A percentile compares a stretch with the other conserved stretches of the same genome.
Evolutionary conservation across 2,888 invertebrate species (phyloP).

Genomic region (Panorpa germanica): DNA sequence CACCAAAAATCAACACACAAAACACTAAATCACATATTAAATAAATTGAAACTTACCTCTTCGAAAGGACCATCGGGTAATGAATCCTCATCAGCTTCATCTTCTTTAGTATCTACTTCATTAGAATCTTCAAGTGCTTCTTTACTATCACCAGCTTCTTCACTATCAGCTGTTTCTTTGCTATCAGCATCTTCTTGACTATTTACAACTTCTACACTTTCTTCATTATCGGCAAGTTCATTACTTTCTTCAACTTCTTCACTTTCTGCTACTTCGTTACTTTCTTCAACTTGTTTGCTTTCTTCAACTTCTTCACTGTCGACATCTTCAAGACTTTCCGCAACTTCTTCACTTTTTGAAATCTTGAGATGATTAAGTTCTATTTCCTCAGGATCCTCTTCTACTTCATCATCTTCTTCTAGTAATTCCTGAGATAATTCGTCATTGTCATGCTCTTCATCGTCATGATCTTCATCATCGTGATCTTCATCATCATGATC

Average conservation of each 20-base stretch:
- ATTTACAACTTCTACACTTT: slow-evolving; percentile 20
- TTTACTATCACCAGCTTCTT: slow-evolving; percentile 18
- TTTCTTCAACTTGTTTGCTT: slow-evolving; percentile 14
- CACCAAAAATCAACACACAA: slow-evolving; percentile 2
- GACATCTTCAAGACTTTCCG: slow-evolving; percentile 15
- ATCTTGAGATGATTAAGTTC: slow-evolving; percentile 17
- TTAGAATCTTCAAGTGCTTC: slow-evolving; percentile 16
- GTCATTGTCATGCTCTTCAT: slow-evolving; percentile 22
- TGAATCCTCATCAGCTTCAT: slow-evolving; percentile 17
- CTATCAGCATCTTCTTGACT: slow-evolving; percentile 18
- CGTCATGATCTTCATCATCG: slow-evolving; percentile 21
- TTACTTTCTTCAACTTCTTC: slow-evolving; percentile 21
- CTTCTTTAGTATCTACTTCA: slow-evolving; percentile 15
- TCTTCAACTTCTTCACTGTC: slow-evolving; percentile 17
- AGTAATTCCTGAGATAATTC: slow-evolving; percentile 17
- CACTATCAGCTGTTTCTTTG: slow-evolving; percentile 17
- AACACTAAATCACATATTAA: slow-evolving; percentile 8
- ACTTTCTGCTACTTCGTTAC: slow-evolving; percentile 19
- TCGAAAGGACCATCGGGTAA: slow-evolving; percentile 26
- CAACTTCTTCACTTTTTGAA: slow-evolving; percentile 5
- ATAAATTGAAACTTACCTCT: slow-evolving; percentile 22
- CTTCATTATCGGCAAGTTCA: slow-evolving; percentile 25
- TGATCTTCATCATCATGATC: slow-evolving; percentile 18
- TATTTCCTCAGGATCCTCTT: slow-evolving; percentile 18
- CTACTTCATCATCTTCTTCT: slow-evolving; percentile 18